Conservation (phyloP, 64 coral and sea anemone genomes). For the Dendrophyllia cribrosa region DNA sequence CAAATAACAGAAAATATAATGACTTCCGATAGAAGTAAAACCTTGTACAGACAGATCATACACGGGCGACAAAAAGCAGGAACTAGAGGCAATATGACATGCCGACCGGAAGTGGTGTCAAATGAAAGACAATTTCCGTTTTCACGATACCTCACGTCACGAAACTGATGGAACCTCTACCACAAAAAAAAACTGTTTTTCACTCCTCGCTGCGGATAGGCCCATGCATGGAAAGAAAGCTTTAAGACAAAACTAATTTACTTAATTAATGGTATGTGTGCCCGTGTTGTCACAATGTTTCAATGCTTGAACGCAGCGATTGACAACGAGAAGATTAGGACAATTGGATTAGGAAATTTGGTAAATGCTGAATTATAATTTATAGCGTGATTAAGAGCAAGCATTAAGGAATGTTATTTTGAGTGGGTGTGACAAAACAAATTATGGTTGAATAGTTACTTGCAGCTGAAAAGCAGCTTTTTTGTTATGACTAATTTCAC, state of each 20-base stretch:
- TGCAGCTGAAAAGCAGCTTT: background rate
- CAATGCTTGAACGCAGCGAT: background rate
- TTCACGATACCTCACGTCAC: background rate
- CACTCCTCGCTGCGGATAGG: too few species aligned
- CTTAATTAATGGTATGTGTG: background rate
- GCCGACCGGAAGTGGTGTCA: background rate
- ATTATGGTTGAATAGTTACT: background rate
- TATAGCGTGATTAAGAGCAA: too few species aligned
- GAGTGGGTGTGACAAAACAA: background rate
- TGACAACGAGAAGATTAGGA: background rate
- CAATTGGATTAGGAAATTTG: conserved; percentile 22
- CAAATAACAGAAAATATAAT: background rate
- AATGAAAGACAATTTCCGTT: background rate
- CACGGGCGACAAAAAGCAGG: background rate
- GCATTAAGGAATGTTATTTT: background rate
- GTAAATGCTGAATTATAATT: background rate
- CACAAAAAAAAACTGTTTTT: too few species aligned
- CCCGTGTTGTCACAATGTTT: background rate
- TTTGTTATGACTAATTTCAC: background rate
- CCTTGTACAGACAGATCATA: background rate
- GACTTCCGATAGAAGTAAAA: background rate
- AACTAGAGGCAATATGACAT: background rate
- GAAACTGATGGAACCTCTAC: background rate
- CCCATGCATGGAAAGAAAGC: too few species aligned
- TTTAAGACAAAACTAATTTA: too few species aligned